These are phyloP conservation scores for Anagyrus pseudococci DNA, from an alignment of 2,888 invertebrate genomes.

Conservation along the genomic window DNA sequence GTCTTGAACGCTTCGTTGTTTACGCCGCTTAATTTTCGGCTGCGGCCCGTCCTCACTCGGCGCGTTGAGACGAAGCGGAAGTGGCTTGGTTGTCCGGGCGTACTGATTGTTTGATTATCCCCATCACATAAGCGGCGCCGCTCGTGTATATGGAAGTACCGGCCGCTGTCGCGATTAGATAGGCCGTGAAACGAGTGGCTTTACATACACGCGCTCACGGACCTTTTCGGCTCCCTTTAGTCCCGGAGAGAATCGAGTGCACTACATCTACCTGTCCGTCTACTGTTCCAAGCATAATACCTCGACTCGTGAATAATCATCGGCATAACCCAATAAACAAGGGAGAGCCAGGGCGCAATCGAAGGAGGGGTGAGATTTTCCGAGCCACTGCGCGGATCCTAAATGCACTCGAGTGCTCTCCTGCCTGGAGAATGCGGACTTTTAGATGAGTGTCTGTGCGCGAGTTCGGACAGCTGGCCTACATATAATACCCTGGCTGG, in stretches of 20 bases:
- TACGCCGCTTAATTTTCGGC: slow-evolving; percentile 5
- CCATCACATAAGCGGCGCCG: background rate
- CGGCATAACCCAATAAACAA: slow-evolving; percentile 42
- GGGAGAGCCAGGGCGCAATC: too few species aligned
- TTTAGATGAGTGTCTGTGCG: background rate
- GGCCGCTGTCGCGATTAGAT: slow-evolving; percentile 30
- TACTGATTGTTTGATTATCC: slow-evolving; percentile 37
- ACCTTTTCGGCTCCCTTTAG: too few species aligned
- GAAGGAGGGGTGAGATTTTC: slow-evolving; percentile 47
- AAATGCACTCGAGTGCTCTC: slow-evolving; percentile 46
- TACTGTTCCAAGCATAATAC: too few species aligned
- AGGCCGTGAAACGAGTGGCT: slow-evolving; percentile 29
- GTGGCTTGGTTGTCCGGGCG: slow-evolving; percentile 17
- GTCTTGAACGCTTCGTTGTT: background rate
- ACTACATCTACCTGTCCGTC: too few species aligned
- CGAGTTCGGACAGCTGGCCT: background rate
- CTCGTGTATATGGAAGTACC: slow-evolving; percentile 9
- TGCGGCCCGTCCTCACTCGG: background rate
- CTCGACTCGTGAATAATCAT: slow-evolving; percentile 40
- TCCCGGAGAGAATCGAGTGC: too few species aligned
- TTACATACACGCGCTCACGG: background rate
- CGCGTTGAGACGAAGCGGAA: slow-evolving; percentile 29
- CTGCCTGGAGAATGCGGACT: slow-evolving; percentile 40
- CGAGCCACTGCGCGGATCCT: slow-evolving; percentile 46
- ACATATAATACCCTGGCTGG: background rate